These are phyloP conservation scores for Sinosuthora webbiana DNA, from an alignment of 2,113 vertebrate genomes.

Conservation along the genomic window DNA sequence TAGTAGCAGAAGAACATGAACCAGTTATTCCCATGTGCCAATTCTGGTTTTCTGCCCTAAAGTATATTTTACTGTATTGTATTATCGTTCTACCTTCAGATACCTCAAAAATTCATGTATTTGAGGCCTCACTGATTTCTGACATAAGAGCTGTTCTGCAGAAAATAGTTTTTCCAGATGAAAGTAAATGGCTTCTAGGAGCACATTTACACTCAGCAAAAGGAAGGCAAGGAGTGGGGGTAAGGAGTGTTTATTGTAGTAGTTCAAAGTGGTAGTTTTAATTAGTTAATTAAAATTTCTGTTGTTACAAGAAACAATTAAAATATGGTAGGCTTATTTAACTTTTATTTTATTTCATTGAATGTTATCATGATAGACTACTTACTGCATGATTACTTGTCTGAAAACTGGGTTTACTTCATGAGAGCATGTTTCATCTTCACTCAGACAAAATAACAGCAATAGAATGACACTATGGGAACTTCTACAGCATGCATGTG, in stretches of 20 bases:
- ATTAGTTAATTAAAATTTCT: neutral
- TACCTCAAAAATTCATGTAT: neutral
- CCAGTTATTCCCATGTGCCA: neutral
- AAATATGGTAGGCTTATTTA: neutral
- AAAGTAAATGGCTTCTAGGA: neutral
- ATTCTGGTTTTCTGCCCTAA: neutral
- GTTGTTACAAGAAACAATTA: neutral
- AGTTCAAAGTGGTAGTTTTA: neutral
- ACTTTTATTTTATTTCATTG: neutral
- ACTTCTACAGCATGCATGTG: neutral
- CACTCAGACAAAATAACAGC: neutral
- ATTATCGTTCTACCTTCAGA: neutral
- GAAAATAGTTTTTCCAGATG: neutral
- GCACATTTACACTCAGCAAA: neutral
- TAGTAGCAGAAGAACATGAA: neutral
- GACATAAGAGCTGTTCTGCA: neutral
- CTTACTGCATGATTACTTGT: neutral
- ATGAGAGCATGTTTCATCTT: neutral
- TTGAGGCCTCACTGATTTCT: neutral
- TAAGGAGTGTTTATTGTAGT: neutral
- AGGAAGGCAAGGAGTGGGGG: fast-evolving
- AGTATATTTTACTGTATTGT: neutral
- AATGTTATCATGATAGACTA: neutral
- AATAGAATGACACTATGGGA: neutral
- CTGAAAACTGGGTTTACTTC: neutral